Conservation (phyloP, 2,888 invertebrate genomes). For the Himalopsyche kuldschensis region DNA sequence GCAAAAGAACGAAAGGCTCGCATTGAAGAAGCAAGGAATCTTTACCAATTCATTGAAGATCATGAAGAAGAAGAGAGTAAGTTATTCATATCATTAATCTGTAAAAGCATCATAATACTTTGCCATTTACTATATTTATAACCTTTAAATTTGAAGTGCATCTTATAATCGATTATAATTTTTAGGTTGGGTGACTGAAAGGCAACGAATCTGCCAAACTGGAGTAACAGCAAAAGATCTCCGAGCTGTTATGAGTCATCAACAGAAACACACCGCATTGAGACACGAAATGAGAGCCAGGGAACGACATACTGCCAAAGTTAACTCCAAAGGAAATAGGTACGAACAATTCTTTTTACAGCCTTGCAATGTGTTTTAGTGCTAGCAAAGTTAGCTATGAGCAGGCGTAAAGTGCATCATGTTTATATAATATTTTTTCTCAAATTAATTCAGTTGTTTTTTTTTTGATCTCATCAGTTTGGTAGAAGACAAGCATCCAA, state of each 20-base stretch:
- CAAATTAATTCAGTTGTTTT: not conserved
- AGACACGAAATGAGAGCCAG: slow-evolving; percentile 86
- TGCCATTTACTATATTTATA: not conserved
- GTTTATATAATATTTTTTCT: not conserved
- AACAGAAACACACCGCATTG: slow-evolving; percentile 90
- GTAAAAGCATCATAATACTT: not conserved
- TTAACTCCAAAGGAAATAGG: slow-evolving; percentile 65
- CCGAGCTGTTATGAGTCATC: slow-evolving; percentile 82
- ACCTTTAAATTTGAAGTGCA: too few species aligned
- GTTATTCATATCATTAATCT: not conserved
- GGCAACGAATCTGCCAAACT: slow-evolving; percentile 88
- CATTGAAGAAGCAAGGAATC: slow-evolving; percentile 89
- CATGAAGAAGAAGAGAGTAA: slow-evolving; percentile 91
- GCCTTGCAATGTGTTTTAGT: not conserved
- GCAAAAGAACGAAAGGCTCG: slow-evolving; percentile 78
- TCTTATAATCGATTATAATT: not conserved
- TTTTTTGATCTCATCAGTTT: slow-evolving; percentile 52
- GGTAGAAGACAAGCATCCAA: slow-evolving; percentile 80
- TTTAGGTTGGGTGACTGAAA: slow-evolving; percentile 91
- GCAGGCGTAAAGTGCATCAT: too few species aligned
- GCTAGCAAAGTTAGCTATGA: not conserved
- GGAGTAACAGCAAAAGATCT: slow-evolving; percentile 94
- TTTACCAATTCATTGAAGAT: slow-evolving; percentile 95
- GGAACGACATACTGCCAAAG: slow-evolving; percentile 52
- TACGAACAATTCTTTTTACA: slow-evolving; percentile 42